Evolutionary conservation across 2,888 invertebrate species (phyloP).

Genomic region (Hirtodrosophila cameraria): DNA sequence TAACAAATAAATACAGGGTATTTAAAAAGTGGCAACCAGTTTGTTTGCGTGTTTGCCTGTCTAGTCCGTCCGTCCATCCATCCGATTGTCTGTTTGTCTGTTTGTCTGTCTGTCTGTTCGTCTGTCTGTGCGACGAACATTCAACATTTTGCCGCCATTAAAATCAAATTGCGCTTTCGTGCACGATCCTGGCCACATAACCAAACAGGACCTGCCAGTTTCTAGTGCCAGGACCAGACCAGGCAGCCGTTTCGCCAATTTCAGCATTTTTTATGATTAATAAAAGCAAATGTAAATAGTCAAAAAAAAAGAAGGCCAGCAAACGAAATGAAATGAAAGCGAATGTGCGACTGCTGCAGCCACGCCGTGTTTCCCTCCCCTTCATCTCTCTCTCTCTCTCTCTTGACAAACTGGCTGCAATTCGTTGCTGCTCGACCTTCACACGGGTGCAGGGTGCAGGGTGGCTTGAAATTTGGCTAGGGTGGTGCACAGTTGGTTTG

Average conservation of each 20-base stretch:
- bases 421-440: conserved; percentile 64
- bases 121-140: conserved; percentile 58
- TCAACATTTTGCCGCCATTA: conserved; percentile 78
- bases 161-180: conserved; percentile 79
- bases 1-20: no score
- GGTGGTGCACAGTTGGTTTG: conserved; percentile 9
- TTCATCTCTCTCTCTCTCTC: no score
- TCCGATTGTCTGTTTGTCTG: conserved; percentile 8
- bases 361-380: not conserved
- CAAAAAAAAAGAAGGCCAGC: conserved; percentile 52
- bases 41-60: conserved; percentile 36
- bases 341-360: conserved; percentile 25
- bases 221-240: not conserved
- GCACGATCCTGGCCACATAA: conserved; percentile 38
- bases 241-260: conserved; percentile 53
- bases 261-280: conserved; percentile 77
- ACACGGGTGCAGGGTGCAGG: conserved; percentile 41
- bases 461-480: conserved; percentile 6
- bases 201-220: not conserved
- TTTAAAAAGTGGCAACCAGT: conserved; percentile 21
- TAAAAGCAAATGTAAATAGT: conserved; percentile 76
- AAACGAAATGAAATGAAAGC: conserved; percentile 54
- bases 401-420: conserved; percentile 41
- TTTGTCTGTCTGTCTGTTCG: conserved; percentile 5
- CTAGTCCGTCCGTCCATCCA: conserved; percentile 8